phyloP scores from a whole-genome alignment of 2,797 vertebrate genomes.

The Gambusia yucatana region DNA sequence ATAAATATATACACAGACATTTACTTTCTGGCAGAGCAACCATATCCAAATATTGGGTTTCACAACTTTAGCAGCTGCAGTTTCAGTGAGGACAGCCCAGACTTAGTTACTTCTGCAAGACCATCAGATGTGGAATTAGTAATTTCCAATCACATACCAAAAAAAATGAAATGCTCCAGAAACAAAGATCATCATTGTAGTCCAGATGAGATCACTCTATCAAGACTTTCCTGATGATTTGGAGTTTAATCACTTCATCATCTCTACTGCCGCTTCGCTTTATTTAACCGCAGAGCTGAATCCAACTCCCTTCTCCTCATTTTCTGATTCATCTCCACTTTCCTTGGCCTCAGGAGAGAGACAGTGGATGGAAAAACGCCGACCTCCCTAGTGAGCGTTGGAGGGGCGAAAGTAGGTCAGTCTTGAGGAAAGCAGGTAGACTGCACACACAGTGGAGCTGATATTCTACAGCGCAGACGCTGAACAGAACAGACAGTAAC shows the following conservation, averaged over 20 bases:
- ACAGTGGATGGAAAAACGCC: slow-evolving; percentile 33
- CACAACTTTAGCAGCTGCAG: background rate
- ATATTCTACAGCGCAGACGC: background rate
- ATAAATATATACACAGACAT: background rate
- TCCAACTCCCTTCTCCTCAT: slow-evolving; percentile 1
- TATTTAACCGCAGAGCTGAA: slow-evolving; percentile 41
- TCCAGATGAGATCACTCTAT: background rate
- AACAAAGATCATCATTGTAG: background rate
- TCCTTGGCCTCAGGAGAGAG: slow-evolving; percentile 45
- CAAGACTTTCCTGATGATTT: slow-evolving; percentile 14
- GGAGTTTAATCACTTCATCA: background rate
- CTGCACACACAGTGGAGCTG: slow-evolving; percentile 15
- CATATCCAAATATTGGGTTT: background rate
- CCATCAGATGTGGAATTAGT: background rate
- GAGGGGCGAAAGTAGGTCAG: slow-evolving; percentile 73
- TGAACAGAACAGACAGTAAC: slow-evolving; percentile 5
- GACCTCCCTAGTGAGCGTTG: slow-evolving; percentile 45
- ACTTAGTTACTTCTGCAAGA: background rate
- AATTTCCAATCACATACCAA: background rate
- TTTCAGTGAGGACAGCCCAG: background rate
- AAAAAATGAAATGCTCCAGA: background rate
- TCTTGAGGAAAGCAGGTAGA: slow-evolving; percentile 28
- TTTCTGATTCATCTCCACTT: slow-evolving; percentile 23
- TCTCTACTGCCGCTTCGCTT: slow-evolving; percentile 70
- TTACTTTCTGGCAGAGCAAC: background rate